A percentile compares a stretch with the other conserved stretches of the same genome.
These are phyloP conservation scores for Wiebesia pumilae DNA, from an alignment of 1,140 invertebrate genomes.

Conservation along the genomic window DNA sequence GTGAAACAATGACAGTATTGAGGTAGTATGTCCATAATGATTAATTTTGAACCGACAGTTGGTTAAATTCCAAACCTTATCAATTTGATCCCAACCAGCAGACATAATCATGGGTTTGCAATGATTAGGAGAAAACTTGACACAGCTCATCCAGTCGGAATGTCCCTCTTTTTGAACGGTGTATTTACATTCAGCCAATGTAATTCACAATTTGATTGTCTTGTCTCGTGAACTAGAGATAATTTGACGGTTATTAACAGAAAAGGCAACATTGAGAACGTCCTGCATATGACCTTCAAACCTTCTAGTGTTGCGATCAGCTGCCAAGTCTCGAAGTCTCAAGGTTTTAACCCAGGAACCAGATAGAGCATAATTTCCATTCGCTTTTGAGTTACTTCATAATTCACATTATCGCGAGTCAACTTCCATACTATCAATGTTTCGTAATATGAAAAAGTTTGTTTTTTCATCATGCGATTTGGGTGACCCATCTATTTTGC, in stretches of 20 bases:
- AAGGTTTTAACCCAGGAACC: slow-evolving; percentile 99
- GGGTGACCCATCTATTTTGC: slow-evolving; percentile 99
- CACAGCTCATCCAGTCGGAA: slow-evolving; percentile 99
- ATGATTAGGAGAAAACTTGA: slow-evolving; percentile 98
- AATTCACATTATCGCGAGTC: slow-evolving; percentile 93
- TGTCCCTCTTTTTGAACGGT: slow-evolving; percentile 99
- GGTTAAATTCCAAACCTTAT: slow-evolving; percentile 99
- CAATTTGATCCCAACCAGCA: slow-evolving; percentile 98
- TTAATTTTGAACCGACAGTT: slow-evolving; percentile 99
- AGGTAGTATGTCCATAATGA: slow-evolving; percentile 97
- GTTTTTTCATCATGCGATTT: slow-evolving; percentile 99
- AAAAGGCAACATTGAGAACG: slow-evolving; percentile 99
- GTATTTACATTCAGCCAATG: slow-evolving; percentile 99
- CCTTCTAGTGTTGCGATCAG: slow-evolving; percentile 91
- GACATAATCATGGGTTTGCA: slow-evolving; percentile 99
- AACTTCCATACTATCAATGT: slow-evolving; percentile 98
- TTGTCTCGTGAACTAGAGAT: slow-evolving; percentile 99
- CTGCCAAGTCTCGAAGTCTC: slow-evolving; percentile 98
- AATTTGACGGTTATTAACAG: slow-evolving; percentile 99
- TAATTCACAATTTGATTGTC: slow-evolving; percentile 99
- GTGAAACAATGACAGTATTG: slow-evolving; percentile 99
- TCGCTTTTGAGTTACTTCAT: slow-evolving; percentile 96
- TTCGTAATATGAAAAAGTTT: slow-evolving; percentile 77
- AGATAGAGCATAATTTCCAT: slow-evolving; percentile 99
- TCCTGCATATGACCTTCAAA: slow-evolving; percentile 99